Base-by-base conservation (phyloP, 2,113 vertebrate species). In the Odobenus rosmarus region DNA sequence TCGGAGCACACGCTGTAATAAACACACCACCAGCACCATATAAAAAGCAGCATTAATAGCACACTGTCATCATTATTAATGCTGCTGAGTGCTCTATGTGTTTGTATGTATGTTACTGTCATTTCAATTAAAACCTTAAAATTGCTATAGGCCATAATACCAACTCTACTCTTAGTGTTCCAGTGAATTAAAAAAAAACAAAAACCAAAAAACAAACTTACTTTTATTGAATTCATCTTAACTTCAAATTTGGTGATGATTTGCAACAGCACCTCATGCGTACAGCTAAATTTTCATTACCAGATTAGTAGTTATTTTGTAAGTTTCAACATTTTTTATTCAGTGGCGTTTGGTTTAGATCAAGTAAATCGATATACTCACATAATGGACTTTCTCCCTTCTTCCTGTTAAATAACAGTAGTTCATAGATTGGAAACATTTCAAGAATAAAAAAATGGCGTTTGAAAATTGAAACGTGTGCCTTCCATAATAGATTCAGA, bases 51-150 rank as follows among this genome's bases (percentile, higher is more conserved):
- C 77, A 86, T 74, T 23, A 59, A 46, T 31, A 94, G 79, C 96
- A 53, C 53, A 51, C 10, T 72, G 61, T 46, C 49, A 13, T 82
- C 81, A 55, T 83, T n/a, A 64, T 49, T 71, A 36, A 31, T 11
- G n/a, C 5, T 93, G 87, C 36, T 31, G 92, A 96, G 89, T 59
- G 51, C 71, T 90, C 49, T 90, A 0, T 67, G 85, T 76, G 61
- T 95, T 24, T 49, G 28, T 71, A 4, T 93, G 67, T 94, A 39
- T 49, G 82, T 93, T 86, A 86, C 90, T 96, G 94, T 95, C 92
- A 83, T 91, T 97, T 92, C 95, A 95, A 79, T 97, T 93, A 97
- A 97, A 96, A 93, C 87, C 82, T 88, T 80, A 74, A 88, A 71
- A 67, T 88, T 87, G 90, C 69, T 76, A 71, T 12, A 72, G 72